Percentiles rank a stretch among this genome's conserved stretches.
Evolutionary conservation across 2,113 vertebrate genomes (phyloP).

Genomic region (Paramisgurnus dabryanus): DNA sequence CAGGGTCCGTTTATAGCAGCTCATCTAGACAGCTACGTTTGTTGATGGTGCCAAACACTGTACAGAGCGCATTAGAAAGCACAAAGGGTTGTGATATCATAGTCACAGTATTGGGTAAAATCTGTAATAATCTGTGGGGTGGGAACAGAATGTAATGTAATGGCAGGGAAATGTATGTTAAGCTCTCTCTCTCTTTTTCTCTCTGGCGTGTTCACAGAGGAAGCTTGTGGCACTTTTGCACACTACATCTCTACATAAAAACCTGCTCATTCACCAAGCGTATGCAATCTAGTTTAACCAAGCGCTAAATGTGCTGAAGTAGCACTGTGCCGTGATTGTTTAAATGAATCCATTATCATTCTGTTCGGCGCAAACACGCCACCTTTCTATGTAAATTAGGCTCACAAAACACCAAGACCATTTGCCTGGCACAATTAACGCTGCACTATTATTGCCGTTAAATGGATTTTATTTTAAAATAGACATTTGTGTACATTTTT

Average conservation of each 20-base stretch:
- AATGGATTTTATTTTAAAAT: not conserved
- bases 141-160: not conserved
- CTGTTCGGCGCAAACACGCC: no score
- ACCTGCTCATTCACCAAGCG: no score
- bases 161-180: not conserved
- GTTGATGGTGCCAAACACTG: slow-evolving; percentile 4
- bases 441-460: no score
- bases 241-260: no score
- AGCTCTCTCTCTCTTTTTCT: not conserved
- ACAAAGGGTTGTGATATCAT: not conserved
- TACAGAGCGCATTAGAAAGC: not conserved
- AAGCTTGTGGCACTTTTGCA: not conserved
- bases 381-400: no score
- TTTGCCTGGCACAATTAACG: no score
- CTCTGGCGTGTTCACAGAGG: not conserved
- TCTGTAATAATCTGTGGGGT: not conserved
- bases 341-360: no score
- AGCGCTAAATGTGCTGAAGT: no score
- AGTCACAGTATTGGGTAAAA: not conserved
- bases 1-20: slow-evolving; percentile 28
- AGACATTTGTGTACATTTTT: no score
- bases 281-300: no score
- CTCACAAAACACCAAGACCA: no score
- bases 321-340: no score
- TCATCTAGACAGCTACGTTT: slow-evolving; percentile 18